Evolutionary conservation across 2,113 vertebrate species (phyloP).

Genomic region (Ammodytes marinus): DNA sequence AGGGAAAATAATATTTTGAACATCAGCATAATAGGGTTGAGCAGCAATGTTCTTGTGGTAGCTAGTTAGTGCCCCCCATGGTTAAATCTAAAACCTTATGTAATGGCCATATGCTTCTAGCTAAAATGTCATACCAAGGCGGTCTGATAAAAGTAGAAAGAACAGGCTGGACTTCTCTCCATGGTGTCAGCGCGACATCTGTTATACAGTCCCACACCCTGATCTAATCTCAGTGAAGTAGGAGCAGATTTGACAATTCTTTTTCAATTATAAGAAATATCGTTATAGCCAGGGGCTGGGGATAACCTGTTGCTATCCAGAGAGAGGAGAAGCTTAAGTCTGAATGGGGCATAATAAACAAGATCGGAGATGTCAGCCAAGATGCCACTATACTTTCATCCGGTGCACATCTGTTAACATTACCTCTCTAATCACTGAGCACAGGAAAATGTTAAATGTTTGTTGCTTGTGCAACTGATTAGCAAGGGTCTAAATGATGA

Average conservation of each 20-base stretch:
- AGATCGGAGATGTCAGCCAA: background rate
- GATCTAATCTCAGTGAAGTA: constrained; percentile 9
- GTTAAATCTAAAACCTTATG: constrained; percentile 7
- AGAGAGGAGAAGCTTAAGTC: background rate
- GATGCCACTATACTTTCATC: background rate
- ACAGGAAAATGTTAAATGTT: background rate
- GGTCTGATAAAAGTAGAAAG: constrained; percentile 13
- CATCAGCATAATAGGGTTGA: background rate
- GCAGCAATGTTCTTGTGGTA: background rate
- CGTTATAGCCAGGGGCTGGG: background rate
- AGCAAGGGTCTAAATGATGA: background rate
- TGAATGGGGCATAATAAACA: background rate
- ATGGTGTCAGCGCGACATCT: constrained; percentile 53
- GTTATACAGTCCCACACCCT: background rate
- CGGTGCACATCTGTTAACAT: background rate
- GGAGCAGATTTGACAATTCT: background rate
- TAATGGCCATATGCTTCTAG: background rate
- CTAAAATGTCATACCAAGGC: constrained; percentile 25
- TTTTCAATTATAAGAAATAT: background rate
- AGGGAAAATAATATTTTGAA: background rate
- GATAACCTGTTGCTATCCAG: background rate
- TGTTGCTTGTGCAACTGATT: constrained; percentile 31
- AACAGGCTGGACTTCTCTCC: constrained; percentile 41
- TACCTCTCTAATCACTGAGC: background rate
- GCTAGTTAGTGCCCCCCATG: background rate